Conservation (phyloP, 2,888 invertebrate genomes). For the Sisyra terminalis region DNA sequence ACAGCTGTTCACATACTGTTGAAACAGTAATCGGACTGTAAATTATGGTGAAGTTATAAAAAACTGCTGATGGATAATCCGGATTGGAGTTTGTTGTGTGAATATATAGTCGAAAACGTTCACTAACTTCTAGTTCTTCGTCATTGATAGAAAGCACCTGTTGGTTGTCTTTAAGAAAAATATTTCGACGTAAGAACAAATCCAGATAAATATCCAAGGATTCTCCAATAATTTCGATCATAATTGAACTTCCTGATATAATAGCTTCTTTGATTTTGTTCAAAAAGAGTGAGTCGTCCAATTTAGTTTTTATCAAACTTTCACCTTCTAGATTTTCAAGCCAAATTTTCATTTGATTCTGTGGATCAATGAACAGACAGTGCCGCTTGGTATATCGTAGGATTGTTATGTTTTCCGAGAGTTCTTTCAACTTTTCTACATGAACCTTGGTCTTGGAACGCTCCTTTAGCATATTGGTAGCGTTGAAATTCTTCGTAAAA, state of each 20-base stretch:
- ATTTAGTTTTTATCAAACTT: slow-evolving; percentile 51
- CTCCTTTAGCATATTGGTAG: slow-evolving; percentile 70
- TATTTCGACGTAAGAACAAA: slow-evolving; percentile 56
- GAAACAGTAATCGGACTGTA: slow-evolving; percentile 72
- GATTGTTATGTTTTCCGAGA: slow-evolving; percentile 72
- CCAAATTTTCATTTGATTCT: slow-evolving; percentile 76
- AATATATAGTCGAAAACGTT: slow-evolving; percentile 60
- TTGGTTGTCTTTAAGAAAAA: slow-evolving; percentile 54
- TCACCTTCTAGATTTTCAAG: slow-evolving; percentile 66
- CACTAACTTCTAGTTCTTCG: slow-evolving; percentile 58
- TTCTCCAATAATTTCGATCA: slow-evolving; percentile 63
- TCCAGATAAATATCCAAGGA: slow-evolving; percentile 64
- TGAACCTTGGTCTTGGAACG: slow-evolving; percentile 68
- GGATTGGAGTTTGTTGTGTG: slow-evolving; percentile 73
- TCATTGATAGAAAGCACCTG: slow-evolving; percentile 64
- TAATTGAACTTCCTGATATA: slow-evolving; percentile 56
- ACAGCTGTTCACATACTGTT: slow-evolving; percentile 67
- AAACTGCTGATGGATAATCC: slow-evolving; percentile 70
- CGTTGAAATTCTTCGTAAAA: slow-evolving; percentile 53
- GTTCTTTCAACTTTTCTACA: slow-evolving; percentile 58
- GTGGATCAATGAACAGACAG: slow-evolving; percentile 72
- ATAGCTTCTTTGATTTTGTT: slow-evolving; percentile 55
- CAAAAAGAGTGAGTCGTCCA: slow-evolving; percentile 61
- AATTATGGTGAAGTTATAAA: slow-evolving; percentile 65
- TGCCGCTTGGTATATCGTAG: slow-evolving; percentile 60